Evolutionary conservation across 1,140 invertebrate genomes (phyloP).

Genomic region (Ceratina japonica): DNA sequence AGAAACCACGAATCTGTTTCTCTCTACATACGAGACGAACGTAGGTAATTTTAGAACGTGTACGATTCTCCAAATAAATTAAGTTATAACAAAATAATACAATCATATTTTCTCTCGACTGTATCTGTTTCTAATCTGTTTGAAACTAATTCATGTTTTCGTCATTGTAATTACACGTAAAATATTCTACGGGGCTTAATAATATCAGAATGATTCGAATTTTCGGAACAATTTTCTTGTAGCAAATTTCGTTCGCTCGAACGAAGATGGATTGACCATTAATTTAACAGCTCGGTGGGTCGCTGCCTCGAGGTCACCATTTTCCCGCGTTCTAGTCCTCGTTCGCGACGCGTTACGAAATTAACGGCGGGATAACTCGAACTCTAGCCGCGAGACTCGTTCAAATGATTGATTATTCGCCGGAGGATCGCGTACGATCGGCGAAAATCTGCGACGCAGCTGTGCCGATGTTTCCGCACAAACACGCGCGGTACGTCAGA

Average conservation of each 20-base stretch:
- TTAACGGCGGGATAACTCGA: slow-evolving; percentile 25
- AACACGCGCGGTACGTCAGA: background rate
- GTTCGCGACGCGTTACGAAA: slow-evolving; percentile 12
- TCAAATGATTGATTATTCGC: slow-evolving; percentile 21
- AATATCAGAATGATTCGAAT: too few species aligned
- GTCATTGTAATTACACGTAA: too few species aligned
- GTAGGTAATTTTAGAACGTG: too few species aligned
- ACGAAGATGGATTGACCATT: background rate
- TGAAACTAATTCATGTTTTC: too few species aligned
- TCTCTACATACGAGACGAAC: too few species aligned
- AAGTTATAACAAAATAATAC: too few species aligned
- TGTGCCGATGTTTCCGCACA: background rate
- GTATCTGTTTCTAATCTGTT: too few species aligned
- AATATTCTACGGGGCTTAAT: too few species aligned
- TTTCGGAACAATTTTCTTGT: too few species aligned
- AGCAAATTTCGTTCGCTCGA: background rate
- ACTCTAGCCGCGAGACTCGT: background rate
- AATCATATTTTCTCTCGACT: too few species aligned
- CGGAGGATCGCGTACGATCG: slow-evolving; percentile 6
- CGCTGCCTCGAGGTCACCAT: background rate
- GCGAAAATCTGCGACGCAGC: slow-evolving; percentile 20
- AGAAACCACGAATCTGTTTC: background rate
- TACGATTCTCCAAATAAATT: too few species aligned
- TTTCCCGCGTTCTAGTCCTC: slow-evolving; percentile 2
- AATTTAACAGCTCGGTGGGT: background rate